phyloP scores from a whole-genome alignment of 2,113 vertebrate genomes.

The Pandion haliaetus region DNA sequence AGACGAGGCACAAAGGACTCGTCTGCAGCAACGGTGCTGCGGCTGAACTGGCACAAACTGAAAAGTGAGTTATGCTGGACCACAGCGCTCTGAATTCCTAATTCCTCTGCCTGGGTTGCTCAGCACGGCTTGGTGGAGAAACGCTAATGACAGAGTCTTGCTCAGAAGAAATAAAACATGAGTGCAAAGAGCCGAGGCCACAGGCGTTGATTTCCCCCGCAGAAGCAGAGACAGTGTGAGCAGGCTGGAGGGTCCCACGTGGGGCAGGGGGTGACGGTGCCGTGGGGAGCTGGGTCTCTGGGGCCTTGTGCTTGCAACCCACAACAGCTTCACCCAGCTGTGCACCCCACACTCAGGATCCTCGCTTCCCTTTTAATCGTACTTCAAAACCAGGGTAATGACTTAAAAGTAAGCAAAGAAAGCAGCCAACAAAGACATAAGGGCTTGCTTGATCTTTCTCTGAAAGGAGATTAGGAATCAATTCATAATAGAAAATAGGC shows the following conservation, averaged over 20 bases:
- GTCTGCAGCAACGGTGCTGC: background rate
- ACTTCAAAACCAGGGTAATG: background rate
- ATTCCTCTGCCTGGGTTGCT: background rate
- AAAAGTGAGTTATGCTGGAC: background rate
- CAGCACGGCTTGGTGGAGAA: background rate
- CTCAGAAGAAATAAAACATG: background rate
- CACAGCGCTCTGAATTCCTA: background rate
- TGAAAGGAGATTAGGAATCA: constrained; percentile 55
- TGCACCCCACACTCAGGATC: background rate
- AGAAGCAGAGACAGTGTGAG: background rate
- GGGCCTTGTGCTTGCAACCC: background rate
- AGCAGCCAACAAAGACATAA: background rate
- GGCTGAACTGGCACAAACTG: background rate
- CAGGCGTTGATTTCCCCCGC: rapidly evolving
- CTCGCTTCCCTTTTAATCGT: background rate
- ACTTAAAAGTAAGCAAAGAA: background rate
- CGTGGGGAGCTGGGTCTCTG: rapidly evolving
- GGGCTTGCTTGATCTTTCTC: constrained; percentile 58
- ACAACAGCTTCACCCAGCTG: background rate
- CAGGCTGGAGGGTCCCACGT: background rate
- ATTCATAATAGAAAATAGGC: background rate
- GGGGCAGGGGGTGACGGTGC: background rate
- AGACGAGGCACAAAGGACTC: background rate
- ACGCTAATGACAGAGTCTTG: background rate
- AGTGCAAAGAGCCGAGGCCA: background rate